Conservation (phyloP, 2,113 vertebrate species). For the Sporophila hypoxantha region DNA sequence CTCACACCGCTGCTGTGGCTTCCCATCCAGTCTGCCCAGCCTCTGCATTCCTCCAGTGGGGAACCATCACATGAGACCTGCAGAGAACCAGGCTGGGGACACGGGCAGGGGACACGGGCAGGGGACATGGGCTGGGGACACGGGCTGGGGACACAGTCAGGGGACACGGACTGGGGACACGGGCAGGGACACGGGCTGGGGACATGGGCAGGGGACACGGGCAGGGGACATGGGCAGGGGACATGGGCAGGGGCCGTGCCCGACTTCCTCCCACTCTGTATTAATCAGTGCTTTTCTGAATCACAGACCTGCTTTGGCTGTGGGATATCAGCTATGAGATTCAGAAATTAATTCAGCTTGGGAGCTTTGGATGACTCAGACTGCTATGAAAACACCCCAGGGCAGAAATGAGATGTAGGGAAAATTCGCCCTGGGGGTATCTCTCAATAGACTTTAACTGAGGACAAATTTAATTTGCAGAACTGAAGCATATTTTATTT, state of each 20-base stretch:
- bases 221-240: accelerated
- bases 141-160: accelerated
- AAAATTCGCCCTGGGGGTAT: not conserved
- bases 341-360: slow-evolving; percentile 29
- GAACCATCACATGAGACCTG: accelerated
- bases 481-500: slow-evolving; percentile 28
- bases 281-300: not conserved
- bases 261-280: accelerated
- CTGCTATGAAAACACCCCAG: slow-evolving; percentile 22
- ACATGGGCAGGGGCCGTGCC: not conserved
- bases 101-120: accelerated
- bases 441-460: slow-evolving; percentile 1
- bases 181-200: no score
- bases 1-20: accelerated
- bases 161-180: not conserved
- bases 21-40: not conserved
- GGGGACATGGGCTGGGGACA: no score
- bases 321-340: not conserved
- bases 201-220: no score
- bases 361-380: slow-evolving; percentile 31
- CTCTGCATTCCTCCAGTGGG: not conserved
- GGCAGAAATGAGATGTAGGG: slow-evolving; percentile 9
- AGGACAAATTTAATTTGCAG: slow-evolving; percentile 9
- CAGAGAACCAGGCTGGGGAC: not conserved
- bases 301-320: not conserved